Evolutionary conservation across 1,140 invertebrate genomes (phyloP).

Genomic region (Callitettix versicolor): DNA sequence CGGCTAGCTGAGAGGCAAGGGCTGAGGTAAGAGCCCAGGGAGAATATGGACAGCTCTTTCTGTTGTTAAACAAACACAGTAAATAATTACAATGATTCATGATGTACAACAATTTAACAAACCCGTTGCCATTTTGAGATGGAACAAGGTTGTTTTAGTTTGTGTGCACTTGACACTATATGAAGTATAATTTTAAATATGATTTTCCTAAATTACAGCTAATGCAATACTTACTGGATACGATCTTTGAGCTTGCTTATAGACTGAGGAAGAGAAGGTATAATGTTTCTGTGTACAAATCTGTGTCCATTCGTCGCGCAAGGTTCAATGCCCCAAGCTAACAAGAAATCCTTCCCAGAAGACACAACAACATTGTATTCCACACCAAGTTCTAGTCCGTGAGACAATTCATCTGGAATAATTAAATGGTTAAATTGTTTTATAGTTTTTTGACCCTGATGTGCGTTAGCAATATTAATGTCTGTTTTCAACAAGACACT

Average conservation of each 20-base stretch:
- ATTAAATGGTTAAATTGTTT: too few species aligned
- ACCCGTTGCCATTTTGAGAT: too few species aligned
- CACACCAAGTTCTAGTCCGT: conserved; percentile 13
- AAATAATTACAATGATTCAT: too few species aligned
- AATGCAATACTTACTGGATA: neutral
- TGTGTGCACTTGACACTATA: too few species aligned
- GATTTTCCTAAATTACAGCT: too few species aligned
- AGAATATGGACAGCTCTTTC: conserved; percentile 9
- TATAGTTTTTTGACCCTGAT: too few species aligned
- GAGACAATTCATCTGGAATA: conserved; percentile 15
- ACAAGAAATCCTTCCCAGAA: neutral
- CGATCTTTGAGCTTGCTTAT: neutral
- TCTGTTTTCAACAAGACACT: too few species aligned
- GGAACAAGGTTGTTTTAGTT: too few species aligned
- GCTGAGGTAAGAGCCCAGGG: conserved; percentile 17
- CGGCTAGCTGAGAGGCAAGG: conserved; percentile 17
- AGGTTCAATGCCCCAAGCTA: conserved; percentile 13
- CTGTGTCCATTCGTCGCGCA: neutral
- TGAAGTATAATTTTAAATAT: too few species aligned
- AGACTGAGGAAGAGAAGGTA: neutral
- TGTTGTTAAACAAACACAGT: too few species aligned
- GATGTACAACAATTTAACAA: too few species aligned
- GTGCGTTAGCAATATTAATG: too few species aligned
- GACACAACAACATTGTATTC: conserved; percentile 13
- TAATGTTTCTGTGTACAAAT: neutral